phyloP scores from a whole-genome alignment of 2,113 vertebrate genomes.

The Leucosticte australis region DNA sequence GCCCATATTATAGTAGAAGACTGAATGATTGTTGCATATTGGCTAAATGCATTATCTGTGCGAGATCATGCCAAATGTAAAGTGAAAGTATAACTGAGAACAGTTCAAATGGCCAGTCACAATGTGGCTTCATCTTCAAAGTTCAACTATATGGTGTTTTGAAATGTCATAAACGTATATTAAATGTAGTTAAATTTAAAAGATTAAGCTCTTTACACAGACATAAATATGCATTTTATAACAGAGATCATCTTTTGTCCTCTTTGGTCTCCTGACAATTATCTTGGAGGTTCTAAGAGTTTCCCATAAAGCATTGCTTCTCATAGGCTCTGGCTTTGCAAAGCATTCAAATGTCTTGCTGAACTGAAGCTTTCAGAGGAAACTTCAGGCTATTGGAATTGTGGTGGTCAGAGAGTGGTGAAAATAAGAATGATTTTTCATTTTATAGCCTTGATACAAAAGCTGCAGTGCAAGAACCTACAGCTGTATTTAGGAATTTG shows the following conservation, averaged over 20 bases:
- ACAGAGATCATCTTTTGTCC: background rate
- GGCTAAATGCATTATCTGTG: conserved; percentile 51
- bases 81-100: conserved; percentile 34
- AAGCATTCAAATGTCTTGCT: background rate
- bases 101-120: background rate
- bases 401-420: background rate
- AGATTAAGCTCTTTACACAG: background rate
- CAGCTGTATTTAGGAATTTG: background rate
- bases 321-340: background rate
- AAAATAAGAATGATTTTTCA: background rate
- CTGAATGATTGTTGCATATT: background rate
- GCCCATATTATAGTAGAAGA: background rate
- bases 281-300: background rate
- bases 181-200: conserved; percentile 53
- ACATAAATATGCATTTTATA: conserved; percentile 32
- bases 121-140: background rate
- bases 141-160: conserved; percentile 32
- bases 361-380: background rate
- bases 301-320: background rate
- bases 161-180: conserved; percentile 27
- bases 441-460: background rate
- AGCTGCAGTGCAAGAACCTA: background rate
- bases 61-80: conserved; percentile 56
- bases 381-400: background rate
- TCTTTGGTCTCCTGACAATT: background rate